Conservation (phyloP, 2,797 vertebrate genomes). For the Leucoraja ocellata region DNA sequence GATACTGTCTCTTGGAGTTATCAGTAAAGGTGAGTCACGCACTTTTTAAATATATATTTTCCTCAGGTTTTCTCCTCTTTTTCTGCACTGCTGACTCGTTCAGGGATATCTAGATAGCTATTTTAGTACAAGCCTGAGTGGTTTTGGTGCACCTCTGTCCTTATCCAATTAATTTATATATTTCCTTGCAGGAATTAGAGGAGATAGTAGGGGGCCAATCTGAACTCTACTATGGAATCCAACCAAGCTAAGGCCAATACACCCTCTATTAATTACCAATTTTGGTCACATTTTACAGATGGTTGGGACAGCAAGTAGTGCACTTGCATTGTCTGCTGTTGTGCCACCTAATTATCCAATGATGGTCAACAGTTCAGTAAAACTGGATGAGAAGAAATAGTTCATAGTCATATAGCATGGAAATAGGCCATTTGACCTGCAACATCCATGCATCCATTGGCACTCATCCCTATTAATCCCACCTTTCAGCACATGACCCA, state of each 20-base stretch:
- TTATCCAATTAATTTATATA: not conserved
- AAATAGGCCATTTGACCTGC: not conserved
- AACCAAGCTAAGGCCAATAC: not conserved
- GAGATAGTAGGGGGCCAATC: not conserved
- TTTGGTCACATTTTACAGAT: no score
- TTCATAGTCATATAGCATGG: no score
- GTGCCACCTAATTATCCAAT: constrained; percentile 40
- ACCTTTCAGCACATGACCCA: no score
- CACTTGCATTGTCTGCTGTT: constrained; percentile 42
- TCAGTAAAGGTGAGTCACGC: constrained; percentile 64
- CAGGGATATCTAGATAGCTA: not conserved
- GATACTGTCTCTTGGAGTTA: constrained; percentile 69
- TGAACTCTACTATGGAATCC: not conserved
- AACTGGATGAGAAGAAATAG: not conserved
- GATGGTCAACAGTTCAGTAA: not conserved
- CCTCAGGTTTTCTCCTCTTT: not conserved
- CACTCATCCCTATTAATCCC: no score
- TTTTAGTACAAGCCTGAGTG: not conserved
- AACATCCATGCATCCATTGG: no score
- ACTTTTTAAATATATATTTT: not conserved
- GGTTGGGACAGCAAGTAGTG: no score
- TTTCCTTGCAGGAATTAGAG: not conserved
- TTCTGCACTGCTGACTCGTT: not conserved
- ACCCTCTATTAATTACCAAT: not conserved
- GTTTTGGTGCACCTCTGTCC: not conserved